Percentiles rank a stretch among this genome's conserved stretches.
Evolutionary conservation across 1,140 invertebrate species (phyloP).

Genomic region (Drosophila novamexicana): DNA sequence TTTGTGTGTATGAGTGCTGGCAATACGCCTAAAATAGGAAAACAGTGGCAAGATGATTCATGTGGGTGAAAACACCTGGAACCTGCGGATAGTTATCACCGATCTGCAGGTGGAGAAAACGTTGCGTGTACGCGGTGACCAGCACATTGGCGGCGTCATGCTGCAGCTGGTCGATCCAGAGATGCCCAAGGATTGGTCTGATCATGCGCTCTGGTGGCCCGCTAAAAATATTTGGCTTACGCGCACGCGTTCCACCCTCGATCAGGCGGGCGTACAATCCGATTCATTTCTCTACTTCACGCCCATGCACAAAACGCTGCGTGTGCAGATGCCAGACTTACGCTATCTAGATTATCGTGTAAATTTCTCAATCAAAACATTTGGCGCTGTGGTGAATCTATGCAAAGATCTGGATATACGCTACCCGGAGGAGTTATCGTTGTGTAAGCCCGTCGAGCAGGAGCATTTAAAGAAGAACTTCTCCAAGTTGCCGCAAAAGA

Average conservation of each 20-base stretch:
- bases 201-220: slow-evolving; percentile 99
- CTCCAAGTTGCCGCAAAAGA: slow-evolving; percentile 88
- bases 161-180: slow-evolving; percentile 98
- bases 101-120: slow-evolving; percentile 96
- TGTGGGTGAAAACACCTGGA: slow-evolving; percentile 98
- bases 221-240: slow-evolving; percentile 97
- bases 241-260: slow-evolving; percentile 96
- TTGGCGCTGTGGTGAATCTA: slow-evolving; percentile 96
- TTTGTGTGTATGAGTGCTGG: slow-evolving; percentile 7
- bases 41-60: slow-evolving; percentile 78
- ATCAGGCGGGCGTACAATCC: slow-evolving; percentile 98
- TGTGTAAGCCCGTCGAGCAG: slow-evolving; percentile 94
- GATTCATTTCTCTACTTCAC: slow-evolving; percentile 98
- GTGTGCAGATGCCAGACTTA: slow-evolving; percentile 96
- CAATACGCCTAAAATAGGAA: slow-evolving; percentile 51
- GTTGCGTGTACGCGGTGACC: slow-evolving; percentile 98
- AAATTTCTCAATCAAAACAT: slow-evolving; percentile 98
- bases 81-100: slow-evolving; percentile 96
- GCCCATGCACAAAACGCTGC: slow-evolving; percentile 98
- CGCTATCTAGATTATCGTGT: slow-evolving; percentile 96
- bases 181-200: slow-evolving; percentile 98
- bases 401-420: slow-evolving; percentile 98
- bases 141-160: slow-evolving; percentile 99
- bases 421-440: slow-evolving; percentile 98
- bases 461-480: slow-evolving; percentile 95